Evolutionary conservation across 2,888 invertebrate species (phyloP).

Genomic region (Drosophila heteroneura): DNA sequence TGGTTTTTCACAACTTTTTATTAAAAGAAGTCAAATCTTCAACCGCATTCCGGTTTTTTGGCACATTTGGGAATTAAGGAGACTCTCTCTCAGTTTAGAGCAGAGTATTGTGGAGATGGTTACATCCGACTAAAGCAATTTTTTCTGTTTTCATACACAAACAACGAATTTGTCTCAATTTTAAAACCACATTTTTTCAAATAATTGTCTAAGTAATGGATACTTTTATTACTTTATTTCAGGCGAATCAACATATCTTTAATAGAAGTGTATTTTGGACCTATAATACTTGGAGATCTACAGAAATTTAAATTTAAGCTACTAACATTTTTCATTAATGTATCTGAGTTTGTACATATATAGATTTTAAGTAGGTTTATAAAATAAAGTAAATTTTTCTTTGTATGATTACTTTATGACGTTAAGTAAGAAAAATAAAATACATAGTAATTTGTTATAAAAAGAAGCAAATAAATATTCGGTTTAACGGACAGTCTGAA

Average conservation of each 20-base stretch:
- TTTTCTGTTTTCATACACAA: background rate
- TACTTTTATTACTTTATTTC: constrained; percentile 57
- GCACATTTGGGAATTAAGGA: background rate
- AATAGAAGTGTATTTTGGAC: constrained; percentile 65
- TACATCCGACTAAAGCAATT: background rate
- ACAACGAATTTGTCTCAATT: constrained; percentile 4
- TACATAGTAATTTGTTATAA: constrained; percentile 43
- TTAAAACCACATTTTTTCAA: background rate
- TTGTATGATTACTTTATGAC: constrained; percentile 44
- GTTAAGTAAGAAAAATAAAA: constrained; percentile 33
- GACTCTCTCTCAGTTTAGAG: background rate
- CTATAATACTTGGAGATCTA: constrained; percentile 69
- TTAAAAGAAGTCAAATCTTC: background rate
- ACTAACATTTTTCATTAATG: constrained; percentile 63
- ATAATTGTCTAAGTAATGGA: constrained; percentile 9
- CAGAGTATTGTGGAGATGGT: background rate
- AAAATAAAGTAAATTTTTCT: constrained; percentile 58
- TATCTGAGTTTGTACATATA: constrained; percentile 71
- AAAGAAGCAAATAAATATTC: constrained; percentile 4
- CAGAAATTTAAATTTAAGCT: constrained; percentile 61
- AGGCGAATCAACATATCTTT: constrained; percentile 85
- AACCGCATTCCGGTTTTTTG: background rate
- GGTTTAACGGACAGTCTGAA: constrained; percentile 6
- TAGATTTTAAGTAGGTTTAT: constrained; percentile 66
- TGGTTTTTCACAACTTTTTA: background rate